Conservation (phyloP, 53 echinoderm and acorn worm genomes). For the Actinopyga echinites region DNA sequence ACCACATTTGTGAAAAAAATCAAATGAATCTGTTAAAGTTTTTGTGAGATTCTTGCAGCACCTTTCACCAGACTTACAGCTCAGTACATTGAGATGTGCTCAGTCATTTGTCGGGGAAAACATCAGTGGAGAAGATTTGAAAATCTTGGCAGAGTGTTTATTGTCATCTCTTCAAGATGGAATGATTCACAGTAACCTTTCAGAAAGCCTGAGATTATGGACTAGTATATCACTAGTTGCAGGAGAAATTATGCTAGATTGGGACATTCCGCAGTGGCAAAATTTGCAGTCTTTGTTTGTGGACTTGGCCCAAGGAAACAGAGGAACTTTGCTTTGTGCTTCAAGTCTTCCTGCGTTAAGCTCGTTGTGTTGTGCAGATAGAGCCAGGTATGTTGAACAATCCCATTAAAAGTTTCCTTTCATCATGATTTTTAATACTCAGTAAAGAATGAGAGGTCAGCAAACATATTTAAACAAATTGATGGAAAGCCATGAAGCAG, state of each 20-base stretch:
- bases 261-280: constrained; percentile 49
- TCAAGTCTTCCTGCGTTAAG: constrained; percentile 73
- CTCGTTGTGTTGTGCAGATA: neutral
- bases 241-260: neutral
- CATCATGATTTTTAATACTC: too few species aligned
- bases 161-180: neutral
- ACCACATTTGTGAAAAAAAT: too few species aligned
- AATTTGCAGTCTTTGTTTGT: constrained; percentile 46
- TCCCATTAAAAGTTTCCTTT: too few species aligned
- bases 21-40: neutral
- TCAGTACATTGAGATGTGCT: too few species aligned
- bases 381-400: neutral
- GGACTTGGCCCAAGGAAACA: constrained; percentile 46
- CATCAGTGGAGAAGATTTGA: neutral
- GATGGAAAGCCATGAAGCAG: too few species aligned
- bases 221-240: neutral
- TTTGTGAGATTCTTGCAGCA: neutral
- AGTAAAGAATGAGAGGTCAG: too few species aligned
- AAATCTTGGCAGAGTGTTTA: neutral
- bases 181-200: neutral
- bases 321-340: constrained; percentile 56
- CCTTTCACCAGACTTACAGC: neutral
- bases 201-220: neutral
- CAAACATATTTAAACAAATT: too few species aligned
- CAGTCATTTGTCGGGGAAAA: too few species aligned